Evolutionary conservation across 1,140 invertebrate genomes (phyloP), one percentile per base, ranked within the genome.

Genomic region (Dreissena rostriformis): DNA sequence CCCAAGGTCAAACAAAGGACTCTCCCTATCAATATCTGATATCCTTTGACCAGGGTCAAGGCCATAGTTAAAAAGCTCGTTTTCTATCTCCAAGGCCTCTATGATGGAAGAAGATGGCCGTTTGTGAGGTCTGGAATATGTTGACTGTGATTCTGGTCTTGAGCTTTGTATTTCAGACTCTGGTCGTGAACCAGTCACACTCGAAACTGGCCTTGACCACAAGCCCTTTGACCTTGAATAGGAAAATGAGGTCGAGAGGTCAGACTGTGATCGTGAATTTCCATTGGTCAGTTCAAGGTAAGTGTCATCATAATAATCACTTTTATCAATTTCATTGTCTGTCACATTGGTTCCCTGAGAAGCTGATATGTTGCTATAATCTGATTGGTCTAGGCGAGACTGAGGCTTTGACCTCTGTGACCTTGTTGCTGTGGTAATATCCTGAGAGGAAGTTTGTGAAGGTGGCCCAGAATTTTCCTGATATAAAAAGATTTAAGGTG

Each of bases 41-140:
- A 65, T 29, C 28, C 66, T 19, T 24, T 39, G 66, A 66, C 29
- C 22, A 29, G 63, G 57, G 29, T 83, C 81, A 75, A 83, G 72
- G 73, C 81, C 81, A 55, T 70, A 76, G 39, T 49, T 76, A 71
- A 83, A 74, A 55, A 84, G 29, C 22, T 84, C 84, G 28, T 86
- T 71, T 75, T 90, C 89, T 52, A 88, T 88, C 55, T 88, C 72
- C 24, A 84, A 82, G 28, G 88, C 85, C 76, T 90, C 87, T 61
- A 88, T 85, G 65, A 89, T 74, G 24, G 87, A 86, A 26, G 82
- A 84, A 71, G 84, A 86, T 67, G 87, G 85, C 66, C 88, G 61
- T 82, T 88, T 86, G 17, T 82, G 79, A 29, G 73, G 77, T 65
- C 68, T 78, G 53, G 78, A 81, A 65, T 68, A 49, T 24, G 72